Conservation (phyloP, 1,140 invertebrate genomes). For the Frieseomelitta varia region DNA sequence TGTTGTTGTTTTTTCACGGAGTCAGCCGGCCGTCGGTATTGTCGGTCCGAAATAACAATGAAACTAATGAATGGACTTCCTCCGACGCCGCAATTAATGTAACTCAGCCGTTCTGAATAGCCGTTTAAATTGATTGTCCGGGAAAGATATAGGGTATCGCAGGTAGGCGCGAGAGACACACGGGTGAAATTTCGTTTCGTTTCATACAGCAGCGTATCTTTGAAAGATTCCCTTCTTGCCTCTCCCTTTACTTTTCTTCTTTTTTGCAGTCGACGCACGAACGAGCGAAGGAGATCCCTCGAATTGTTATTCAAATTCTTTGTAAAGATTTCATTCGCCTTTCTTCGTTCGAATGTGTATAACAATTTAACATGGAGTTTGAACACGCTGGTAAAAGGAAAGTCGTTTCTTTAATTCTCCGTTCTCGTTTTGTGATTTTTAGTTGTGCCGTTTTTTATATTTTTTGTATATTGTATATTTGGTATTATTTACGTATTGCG, state of each 20-base stretch:
- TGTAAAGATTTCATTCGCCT: background rate
- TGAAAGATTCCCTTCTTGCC: slow-evolving; percentile 8
- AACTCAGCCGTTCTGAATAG: slow-evolving; percentile 63
- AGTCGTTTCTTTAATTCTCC: too few relatives aligned
- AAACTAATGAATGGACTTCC: slow-evolving; percentile 68
- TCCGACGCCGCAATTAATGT: slow-evolving; percentile 66
- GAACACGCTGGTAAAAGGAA: too few relatives aligned
- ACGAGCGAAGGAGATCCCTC: background rate
- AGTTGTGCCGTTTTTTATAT: too few relatives aligned
- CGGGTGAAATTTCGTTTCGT: slow-evolving; percentile 50
- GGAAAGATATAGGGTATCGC: slow-evolving; percentile 5
- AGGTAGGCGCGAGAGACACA: slow-evolving; percentile 33
- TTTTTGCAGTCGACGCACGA: background rate
- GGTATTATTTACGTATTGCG: too few relatives aligned
- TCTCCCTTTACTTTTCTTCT: background rate
- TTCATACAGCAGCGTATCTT: background rate
- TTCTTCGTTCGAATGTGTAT: too few relatives aligned
- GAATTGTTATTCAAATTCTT: background rate
- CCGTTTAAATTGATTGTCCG: slow-evolving; percentile 63
- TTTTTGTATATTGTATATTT: too few relatives aligned
- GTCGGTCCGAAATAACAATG: slow-evolving; percentile 63
- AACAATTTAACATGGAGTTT: too few relatives aligned
- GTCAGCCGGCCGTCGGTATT: slow-evolving; percentile 29
- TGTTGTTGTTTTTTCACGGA: slow-evolving; percentile 57
- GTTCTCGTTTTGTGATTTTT: too few relatives aligned